Evolutionary conservation across 1,140 invertebrate genomes (phyloP), one percentile per base, ranked within the genome.

Genomic region (Drosophila navojoa): DNA sequence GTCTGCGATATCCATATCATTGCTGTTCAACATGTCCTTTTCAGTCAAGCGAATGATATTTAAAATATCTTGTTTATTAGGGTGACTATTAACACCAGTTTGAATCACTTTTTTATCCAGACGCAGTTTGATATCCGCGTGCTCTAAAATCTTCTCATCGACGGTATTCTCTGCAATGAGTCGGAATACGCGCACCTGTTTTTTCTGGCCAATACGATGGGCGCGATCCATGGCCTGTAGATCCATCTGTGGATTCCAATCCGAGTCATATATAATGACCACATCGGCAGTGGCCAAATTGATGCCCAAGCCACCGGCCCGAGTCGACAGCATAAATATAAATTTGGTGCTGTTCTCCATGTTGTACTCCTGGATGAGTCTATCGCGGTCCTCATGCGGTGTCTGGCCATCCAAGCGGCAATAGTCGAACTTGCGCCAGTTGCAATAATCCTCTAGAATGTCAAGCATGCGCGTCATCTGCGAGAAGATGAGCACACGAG

Each of bases 171-270:
- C 99, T 1, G 98, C 99, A 19, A 99, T 99, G 19, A 99, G 96
- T 55, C 98, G 94, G 91, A 97, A 97, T 7, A 98, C 96, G 67
- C 95, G 93, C 5, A 94, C 94, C 93, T 99, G 97, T 92, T 99
- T 99, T 91, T 95, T 96, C 91, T 99, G 99, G 19, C 99, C 99
- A 92, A 99, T 99, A 93, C 99, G 96, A 95, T 99, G 99, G 47
- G 99, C 99, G 85, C 99, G 94, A 93, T 99, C 99, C 96, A 97
- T 97, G 71, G 98, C 99, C 93, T 99, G 99, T 27, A 99, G 93
- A 93, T 99, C 98, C 95, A 98, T 98, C 92, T 99, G 99, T 0
- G 99, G 99, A 95, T 99, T 99, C 99, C 99, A 99, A 93, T 99
- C 99, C 0, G 98, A 99, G 92, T 99, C 99, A 82, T 97, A 99